Evolutionary conservation across 2,113 vertebrate species (phyloP).

Genomic region (Hucho hucho): DNA sequence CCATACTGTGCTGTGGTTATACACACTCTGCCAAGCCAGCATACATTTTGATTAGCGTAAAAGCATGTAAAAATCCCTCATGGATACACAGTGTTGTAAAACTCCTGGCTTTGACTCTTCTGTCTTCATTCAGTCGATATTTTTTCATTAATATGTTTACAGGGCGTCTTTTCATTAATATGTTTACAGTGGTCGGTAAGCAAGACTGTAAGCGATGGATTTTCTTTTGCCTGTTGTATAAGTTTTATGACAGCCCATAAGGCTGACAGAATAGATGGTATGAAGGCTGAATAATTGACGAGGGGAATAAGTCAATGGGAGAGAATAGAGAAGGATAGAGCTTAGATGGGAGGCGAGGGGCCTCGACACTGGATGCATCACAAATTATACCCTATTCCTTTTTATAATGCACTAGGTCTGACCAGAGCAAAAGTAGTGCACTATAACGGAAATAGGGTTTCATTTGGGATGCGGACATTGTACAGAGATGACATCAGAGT

Average conservation of each 20-base stretch:
- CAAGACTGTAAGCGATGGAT: slow-evolving; percentile 57
- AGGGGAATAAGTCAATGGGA: slow-evolving; percentile 63
- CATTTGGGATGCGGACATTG: slow-evolving; percentile 24
- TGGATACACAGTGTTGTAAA: slow-evolving; percentile 46
- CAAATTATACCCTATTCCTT: too few species aligned
- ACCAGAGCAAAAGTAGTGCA: too few species aligned
- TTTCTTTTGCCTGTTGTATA: slow-evolving; percentile 68
- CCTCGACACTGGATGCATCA: too few species aligned
- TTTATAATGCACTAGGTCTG: too few species aligned
- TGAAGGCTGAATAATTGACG: slow-evolving; percentile 76
- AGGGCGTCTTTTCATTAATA: slow-evolving; percentile 53
- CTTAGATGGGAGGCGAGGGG: not conserved
- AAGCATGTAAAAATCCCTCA: slow-evolving; percentile 34
- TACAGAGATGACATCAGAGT: slow-evolving; percentile 50
- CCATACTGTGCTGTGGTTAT: not conserved
- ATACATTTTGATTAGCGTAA: slow-evolving; percentile 59
- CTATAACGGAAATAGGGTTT: too few species aligned
- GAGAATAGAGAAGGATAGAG: slow-evolving; percentile 13
- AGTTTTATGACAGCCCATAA: slow-evolving; percentile 68
- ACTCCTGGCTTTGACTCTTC: slow-evolving; percentile 19
- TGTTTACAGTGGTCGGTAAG: slow-evolving; percentile 59
- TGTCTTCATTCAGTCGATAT: slow-evolving; percentile 35
- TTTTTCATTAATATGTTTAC: slow-evolving; percentile 65
- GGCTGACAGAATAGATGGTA: slow-evolving; percentile 67
- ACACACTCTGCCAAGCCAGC: not conserved